A percentile compares a stretch with the other conserved stretches of the same genome.
These are phyloP conservation scores for Ecliptopera silaceata DNA, from an alignment of 2,888 invertebrate genomes.

Conservation along the genomic window DNA sequence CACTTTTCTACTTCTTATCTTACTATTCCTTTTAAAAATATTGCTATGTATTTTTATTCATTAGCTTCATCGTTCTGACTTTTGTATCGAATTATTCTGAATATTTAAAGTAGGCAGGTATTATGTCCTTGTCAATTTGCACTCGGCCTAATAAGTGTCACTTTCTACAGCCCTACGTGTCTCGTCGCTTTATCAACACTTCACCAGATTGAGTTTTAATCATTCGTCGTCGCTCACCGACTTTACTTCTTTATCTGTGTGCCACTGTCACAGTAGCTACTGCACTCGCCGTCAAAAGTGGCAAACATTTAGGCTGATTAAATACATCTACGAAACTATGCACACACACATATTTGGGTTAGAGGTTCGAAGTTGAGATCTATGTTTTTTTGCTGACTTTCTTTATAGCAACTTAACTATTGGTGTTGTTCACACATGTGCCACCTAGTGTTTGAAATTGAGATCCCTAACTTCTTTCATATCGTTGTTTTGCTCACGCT, in stretches of 20 bases:
- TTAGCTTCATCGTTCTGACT: no score
- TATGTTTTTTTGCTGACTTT: no score
- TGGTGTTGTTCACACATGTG: no score
- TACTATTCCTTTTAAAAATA: no score
- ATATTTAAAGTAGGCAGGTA: constrained; percentile 22
- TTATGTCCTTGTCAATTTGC: constrained; percentile 27
- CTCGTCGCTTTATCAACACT: constrained; percentile 37
- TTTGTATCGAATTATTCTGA: no score
- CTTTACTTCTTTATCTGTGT: constrained; percentile 19
- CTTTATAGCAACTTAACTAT: no score
- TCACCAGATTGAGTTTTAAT: constrained; percentile 37
- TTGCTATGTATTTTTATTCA: no score
- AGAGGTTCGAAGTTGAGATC: neutral
- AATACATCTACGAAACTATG: neutral
- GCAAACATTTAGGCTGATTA: neutral
- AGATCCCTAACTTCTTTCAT: neutral
- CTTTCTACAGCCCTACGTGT: constrained; percentile 41
- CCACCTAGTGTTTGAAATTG: no score
- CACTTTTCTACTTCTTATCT: no score
- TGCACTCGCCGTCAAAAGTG: neutral
- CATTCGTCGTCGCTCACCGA: constrained; percentile 32
- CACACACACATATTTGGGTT: neutral
- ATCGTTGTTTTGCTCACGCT: no score
- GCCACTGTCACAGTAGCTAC: constrained; percentile 3
- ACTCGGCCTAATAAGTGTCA: constrained; percentile 40